Evolutionary conservation across 2,113 vertebrate species (phyloP), one percentile per base, ranked within the genome.

Genomic region (Falco punctatus): DNA sequence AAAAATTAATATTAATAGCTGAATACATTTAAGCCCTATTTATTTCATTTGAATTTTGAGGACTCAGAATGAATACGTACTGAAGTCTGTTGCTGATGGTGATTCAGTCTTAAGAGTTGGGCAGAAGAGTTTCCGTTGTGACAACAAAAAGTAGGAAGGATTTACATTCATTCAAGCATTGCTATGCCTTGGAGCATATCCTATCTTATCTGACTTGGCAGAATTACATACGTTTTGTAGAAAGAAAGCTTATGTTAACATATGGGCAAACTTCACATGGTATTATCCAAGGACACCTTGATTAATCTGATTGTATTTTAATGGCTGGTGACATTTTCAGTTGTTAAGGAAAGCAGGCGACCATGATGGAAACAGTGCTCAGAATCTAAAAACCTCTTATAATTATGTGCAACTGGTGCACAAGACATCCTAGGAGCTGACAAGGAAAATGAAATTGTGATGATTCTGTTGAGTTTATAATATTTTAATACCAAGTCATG

Each of bases 271-370:
- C 61, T 89, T 72, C 30, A 24, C 3, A 1, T 69, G 61, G 32
- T 89, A 92, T 89, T 82, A 42, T 71, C 27, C 16, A 57, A 72
- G 44, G 61, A 69, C 33, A 75, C 44, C 70, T 94, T 49, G n/a
- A 70, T 91, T 92, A 27, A 92, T 73, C 70, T 82, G 28, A 3
- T 89, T 96, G n/a, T 66, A 15, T 89, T 88, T 77, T 82, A 83
- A 80, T 85, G 52, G 38, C 35, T 87, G 40, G 38, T 85, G 64
- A 48, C 21, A 49, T 85, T 89, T 94, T n/a, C 69, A 91, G 62
- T 79, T 85, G 35, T 77, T 92, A 52, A 84, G 70, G 17, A 72
- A 87, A 69, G 54, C 52, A 75, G 44, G 35, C n/a, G 89, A 54
- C 85, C 49, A n/a, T 92, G 44, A 71, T 88, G 83, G 42, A 96